Evolutionary conservation across 1,140 invertebrate genomes (phyloP).

Genomic region (Danaus melanippus): DNA sequence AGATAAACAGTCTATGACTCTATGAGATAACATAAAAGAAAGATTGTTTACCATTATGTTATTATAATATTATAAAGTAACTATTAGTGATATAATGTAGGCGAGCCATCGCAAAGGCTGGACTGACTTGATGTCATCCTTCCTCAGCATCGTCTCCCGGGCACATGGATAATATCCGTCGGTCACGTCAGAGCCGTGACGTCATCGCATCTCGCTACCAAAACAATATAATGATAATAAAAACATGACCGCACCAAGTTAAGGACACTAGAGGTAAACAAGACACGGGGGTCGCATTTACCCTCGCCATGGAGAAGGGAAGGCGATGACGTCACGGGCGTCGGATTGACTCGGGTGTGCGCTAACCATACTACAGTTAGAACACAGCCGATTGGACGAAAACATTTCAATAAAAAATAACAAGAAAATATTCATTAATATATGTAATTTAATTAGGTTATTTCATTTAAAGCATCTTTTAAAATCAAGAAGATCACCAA

Average conservation of each 20-base stretch:
- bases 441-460: too few relatives aligned
- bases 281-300: slow-evolving; percentile 28
- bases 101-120: slow-evolving; percentile 54
- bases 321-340: slow-evolving; percentile 50
- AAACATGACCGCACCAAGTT: slow-evolving; percentile 11
- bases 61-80: not conserved
- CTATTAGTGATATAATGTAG: slow-evolving; percentile 26
- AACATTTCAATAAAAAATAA: not conserved
- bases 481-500: not conserved
- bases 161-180: slow-evolving; percentile 42
- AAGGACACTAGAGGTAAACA: slow-evolving; percentile 31
- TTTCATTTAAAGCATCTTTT: too few relatives aligned
- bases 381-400: slow-evolving; percentile 46
- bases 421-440: too few relatives aligned
- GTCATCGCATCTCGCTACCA: slow-evolving; percentile 21
- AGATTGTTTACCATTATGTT: too few relatives aligned
- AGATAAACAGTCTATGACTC: too few relatives aligned
- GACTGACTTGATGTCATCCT: slow-evolving; percentile 36
- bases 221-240: too few relatives aligned
- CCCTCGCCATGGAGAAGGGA: slow-evolving; percentile 21
- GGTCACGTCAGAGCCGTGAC: slow-evolving; percentile 28
- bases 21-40: not conserved
- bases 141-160: slow-evolving; percentile 49
- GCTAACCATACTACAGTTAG: slow-evolving; percentile 38
- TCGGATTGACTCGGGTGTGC: slow-evolving; percentile 39